phyloP scores from a whole-genome alignment of 1,140 invertebrate genomes.

The Helicoverpa armigera region DNA sequence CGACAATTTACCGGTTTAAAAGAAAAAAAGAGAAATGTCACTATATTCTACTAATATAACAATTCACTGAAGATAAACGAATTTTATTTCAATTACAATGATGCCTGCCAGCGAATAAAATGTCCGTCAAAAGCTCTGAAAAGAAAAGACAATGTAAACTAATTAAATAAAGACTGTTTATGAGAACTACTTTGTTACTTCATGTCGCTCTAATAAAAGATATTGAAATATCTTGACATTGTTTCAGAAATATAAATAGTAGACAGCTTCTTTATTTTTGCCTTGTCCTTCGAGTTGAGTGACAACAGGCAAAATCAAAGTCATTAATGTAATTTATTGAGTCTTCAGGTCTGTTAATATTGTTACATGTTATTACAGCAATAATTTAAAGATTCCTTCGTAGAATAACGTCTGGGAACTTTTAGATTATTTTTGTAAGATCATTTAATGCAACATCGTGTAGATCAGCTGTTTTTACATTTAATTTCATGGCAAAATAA shows the following conservation, averaged over 20 bases:
- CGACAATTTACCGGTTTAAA: too few relatives aligned
- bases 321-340: too few relatives aligned
- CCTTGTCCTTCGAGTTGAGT: neutral
- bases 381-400: too few relatives aligned
- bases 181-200: constrained; percentile 27
- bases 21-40: too few relatives aligned
- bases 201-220: constrained; percentile 2
- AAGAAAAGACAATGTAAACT: constrained; percentile 13
- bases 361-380: too few relatives aligned
- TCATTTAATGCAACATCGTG: too few relatives aligned
- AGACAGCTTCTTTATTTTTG: neutral
- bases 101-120: neutral
- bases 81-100: neutral
- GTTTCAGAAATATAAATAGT: neutral
- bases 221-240: constrained; percentile 8
- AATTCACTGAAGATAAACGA: neutral
- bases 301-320: neutral
- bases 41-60: too few relatives aligned
- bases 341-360: too few relatives aligned
- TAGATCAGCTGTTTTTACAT: too few relatives aligned
- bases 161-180: constrained; percentile 30
- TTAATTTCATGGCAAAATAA: too few relatives aligned
- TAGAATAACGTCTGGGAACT: too few relatives aligned
- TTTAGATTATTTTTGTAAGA: too few relatives aligned
- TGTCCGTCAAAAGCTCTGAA: neutral